These are phyloP conservation scores for Poliocrania exsul DNA, from an alignment of 2,797 vertebrate species.

Conservation along the genomic window DNA sequence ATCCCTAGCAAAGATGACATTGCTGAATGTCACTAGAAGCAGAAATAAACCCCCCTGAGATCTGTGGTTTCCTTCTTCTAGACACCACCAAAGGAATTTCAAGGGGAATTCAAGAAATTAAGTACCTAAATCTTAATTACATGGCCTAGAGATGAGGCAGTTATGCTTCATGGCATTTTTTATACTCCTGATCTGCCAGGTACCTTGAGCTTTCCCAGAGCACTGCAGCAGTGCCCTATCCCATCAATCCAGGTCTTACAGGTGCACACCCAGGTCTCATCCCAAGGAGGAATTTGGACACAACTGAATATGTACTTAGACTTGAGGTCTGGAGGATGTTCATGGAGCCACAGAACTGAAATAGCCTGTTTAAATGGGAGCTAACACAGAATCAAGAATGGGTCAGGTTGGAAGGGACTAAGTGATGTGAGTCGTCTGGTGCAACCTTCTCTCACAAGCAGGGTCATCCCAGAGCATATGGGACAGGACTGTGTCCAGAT, in stretches of 20 bases:
- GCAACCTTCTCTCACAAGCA: not conserved
- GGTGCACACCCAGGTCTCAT: not conserved
- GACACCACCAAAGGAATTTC: not conserved
- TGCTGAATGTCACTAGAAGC: not conserved
- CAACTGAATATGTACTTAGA: not conserved
- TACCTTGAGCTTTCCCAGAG: not conserved
- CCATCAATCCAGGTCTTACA: not conserved
- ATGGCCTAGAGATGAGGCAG: not conserved
- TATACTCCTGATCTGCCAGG: not conserved
- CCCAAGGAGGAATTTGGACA: not conserved
- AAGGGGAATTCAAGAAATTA: not conserved
- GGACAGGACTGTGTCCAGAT: too few relatives aligned
- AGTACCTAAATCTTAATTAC: not conserved
- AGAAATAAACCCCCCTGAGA: not conserved
- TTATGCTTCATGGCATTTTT: accelerated
- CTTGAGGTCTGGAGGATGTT: not conserved
- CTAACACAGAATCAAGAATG: not conserved
- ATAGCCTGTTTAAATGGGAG: not conserved
- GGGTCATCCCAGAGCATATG: not conserved
- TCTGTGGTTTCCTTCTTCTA: not conserved
- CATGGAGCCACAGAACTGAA: not conserved
- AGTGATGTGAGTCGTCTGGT: not conserved
- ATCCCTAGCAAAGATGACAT: not conserved
- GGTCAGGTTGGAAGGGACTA: not conserved
- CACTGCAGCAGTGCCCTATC: not conserved